These are phyloP conservation scores for Molorchus minor DNA, from an alignment of 2,888 invertebrate species.

Conservation along the genomic window DNA sequence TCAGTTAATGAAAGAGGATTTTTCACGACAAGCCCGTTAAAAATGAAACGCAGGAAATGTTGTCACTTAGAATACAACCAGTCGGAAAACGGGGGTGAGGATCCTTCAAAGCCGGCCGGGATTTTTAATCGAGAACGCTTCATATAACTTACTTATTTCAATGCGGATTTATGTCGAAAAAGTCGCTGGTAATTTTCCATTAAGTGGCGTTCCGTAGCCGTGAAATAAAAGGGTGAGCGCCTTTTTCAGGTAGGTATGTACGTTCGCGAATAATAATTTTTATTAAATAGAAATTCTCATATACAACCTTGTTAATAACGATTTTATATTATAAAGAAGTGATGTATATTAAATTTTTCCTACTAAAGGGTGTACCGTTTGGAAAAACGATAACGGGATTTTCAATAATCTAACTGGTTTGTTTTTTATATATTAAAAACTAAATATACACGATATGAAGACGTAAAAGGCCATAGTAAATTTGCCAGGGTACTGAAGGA, in stretches of 20 bases:
- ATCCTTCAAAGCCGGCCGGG: conserved; percentile 30
- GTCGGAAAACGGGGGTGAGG: conserved; percentile 35
- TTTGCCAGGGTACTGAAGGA: no score
- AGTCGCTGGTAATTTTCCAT: conserved; percentile 14
- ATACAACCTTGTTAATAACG: no score
- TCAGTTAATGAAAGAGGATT: conserved; percentile 64
- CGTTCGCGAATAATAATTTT: neutral
- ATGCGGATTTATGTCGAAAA: conserved; percentile 41
- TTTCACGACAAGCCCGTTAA: conserved; percentile 61
- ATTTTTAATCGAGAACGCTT: conserved; percentile 38
- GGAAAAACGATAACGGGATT: no score
- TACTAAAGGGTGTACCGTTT: no score
- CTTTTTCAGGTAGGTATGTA: neutral
- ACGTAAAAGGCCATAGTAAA: no score
- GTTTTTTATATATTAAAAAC: no score
- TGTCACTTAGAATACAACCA: conserved; percentile 53
- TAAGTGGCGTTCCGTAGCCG: neutral
- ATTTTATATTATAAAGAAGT: no score
- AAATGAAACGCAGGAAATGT: conserved; percentile 57
- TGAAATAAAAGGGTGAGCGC: neutral
- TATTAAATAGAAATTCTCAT: neutral
- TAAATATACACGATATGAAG: no score
- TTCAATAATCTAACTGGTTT: no score
- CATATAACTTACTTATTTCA: conserved; percentile 46
- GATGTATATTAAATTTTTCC: no score